phyloP scores from a whole-genome alignment of 2,113 vertebrate genomes.

The Cephalopterus ornatus region DNA sequence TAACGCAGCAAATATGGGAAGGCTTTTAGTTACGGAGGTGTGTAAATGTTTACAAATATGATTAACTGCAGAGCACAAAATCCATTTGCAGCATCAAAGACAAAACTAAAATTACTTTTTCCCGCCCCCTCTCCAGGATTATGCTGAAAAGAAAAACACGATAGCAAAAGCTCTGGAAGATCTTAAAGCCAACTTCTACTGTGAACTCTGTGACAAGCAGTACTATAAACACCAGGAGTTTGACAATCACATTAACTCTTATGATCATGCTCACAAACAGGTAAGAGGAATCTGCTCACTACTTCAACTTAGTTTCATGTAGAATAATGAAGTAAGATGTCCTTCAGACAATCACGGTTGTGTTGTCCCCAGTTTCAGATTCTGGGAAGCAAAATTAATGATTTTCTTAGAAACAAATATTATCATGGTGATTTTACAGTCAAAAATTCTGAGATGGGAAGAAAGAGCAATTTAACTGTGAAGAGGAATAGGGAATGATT shows the following conservation, averaged over 20 bases:
- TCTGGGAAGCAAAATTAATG: not conserved
- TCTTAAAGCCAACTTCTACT: conserved; percentile 92
- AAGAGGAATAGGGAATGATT: not conserved
- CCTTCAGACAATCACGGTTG: not conserved
- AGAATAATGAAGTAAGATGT: not conserved
- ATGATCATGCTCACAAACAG: conserved; percentile 98
- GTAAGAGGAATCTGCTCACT: conserved; percentile 70
- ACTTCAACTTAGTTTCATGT: not conserved
- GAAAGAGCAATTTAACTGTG: not conserved
- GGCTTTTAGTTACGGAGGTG: conserved; percentile 7
- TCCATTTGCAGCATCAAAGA: not conserved
- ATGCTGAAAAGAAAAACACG: conserved; percentile 82
- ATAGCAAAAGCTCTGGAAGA: conserved; percentile 85
- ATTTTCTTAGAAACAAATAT: not conserved
- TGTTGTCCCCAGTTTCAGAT: not conserved
- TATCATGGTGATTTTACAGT: not conserved
- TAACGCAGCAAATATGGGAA: conserved; percentile 4
- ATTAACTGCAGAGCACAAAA: conserved; percentile 41
- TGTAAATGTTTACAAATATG: conserved; percentile 56
- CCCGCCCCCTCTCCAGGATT: conserved; percentile 73
- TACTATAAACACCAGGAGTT: conserved; percentile 96
- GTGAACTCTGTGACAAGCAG: conserved; percentile 95
- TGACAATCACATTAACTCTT: conserved; percentile 98
- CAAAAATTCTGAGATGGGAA: not conserved
- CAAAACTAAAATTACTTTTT: conserved; percentile 56